Evolutionary conservation across 2,888 invertebrate genomes (phyloP), one percentile per base, ranked within the genome.

Genomic region (Fragum fragum): DNA sequence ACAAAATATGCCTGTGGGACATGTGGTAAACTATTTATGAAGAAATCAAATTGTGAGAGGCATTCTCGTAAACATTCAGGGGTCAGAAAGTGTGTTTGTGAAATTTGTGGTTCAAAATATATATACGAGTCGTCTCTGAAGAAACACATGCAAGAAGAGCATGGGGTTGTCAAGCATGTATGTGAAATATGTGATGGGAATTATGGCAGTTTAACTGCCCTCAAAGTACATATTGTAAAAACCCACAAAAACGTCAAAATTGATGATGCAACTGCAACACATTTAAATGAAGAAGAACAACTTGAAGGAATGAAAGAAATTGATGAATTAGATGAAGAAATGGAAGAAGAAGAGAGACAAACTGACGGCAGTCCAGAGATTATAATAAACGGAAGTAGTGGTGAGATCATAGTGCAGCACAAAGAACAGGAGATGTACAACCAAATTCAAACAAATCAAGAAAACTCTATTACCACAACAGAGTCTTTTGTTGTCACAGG

Each of bases 1-100:
- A 85, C 85, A 7, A 85, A 85, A 61, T 85, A 85, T 76, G 85
- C 85, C 7, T 85, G 85, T 81, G 85, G 82, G 9, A 85, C 82
- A 21, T 85, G 85, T 74, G 85, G 85, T 32, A 85, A 85, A 61
- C 63, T 85, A 69, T 85, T 85, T 55, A 77, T 80, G 80, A 85
- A 82, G 42, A 78, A 79, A 39, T 80, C 80, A 1, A 82, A 85
- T 28, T 85, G 85, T 78, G 82, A 85, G 63, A 77, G 85, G 1
- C 85, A 85, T 75, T 85, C 85, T 7, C 42, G 82, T 6, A 76
- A 77, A 57, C 85, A 85, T 69, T 73, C 78, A 26, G 80, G 78
- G n/a, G 73, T 69, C 16, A 85, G 82, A 52, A 72, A 72, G 9
- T 76, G 78, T 32, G 76, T 76, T 0, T 85, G 85, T 36, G 59